Percentiles rank a stretch among this genome's conserved stretches.
Conservation (phyloP, 1,140 invertebrate species). For the Leptinotarsa texana region DNA sequence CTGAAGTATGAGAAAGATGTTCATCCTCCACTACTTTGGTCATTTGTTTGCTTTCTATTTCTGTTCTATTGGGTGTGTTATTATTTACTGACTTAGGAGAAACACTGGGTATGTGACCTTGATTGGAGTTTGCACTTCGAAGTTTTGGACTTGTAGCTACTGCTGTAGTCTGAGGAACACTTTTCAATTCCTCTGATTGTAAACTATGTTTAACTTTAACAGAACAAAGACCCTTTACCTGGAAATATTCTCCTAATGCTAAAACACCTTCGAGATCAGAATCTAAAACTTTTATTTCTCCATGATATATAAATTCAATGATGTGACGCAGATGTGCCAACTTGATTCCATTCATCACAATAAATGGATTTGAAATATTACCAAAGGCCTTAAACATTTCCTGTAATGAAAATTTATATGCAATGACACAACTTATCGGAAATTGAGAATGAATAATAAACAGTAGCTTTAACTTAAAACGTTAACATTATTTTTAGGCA, state of each 20-base stretch:
- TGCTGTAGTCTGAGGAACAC: neutral
- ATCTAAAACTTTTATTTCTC: conserved; percentile 61
- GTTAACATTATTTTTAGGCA: too few relatives aligned
- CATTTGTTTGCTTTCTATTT: neutral
- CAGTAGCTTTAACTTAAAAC: too few relatives aligned
- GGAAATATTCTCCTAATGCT: conserved; percentile 55
- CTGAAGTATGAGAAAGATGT: neutral
- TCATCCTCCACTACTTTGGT: neutral
- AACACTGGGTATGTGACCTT: neutral
- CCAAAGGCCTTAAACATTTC: conserved; percentile 57
- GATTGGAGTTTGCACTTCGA: neutral
- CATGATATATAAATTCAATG: conserved; percentile 63
- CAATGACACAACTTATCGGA: neutral
- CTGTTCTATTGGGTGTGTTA: neutral
- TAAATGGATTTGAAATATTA: conserved; percentile 57
- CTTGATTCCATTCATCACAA: conserved; percentile 60
- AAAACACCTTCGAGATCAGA: conserved; percentile 55
- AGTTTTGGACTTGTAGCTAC: neutral
- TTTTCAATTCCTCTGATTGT: neutral
- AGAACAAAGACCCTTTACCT: conserved; percentile 56
- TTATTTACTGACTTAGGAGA: neutral
- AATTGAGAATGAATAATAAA: conserved; percentile 11
- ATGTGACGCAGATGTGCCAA: conserved; percentile 58
- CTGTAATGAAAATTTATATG: conserved; percentile 39
- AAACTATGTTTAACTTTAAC: conserved; percentile 32